Conservation (phyloP, 2,113 vertebrate species). For the Limanda limanda region DNA sequence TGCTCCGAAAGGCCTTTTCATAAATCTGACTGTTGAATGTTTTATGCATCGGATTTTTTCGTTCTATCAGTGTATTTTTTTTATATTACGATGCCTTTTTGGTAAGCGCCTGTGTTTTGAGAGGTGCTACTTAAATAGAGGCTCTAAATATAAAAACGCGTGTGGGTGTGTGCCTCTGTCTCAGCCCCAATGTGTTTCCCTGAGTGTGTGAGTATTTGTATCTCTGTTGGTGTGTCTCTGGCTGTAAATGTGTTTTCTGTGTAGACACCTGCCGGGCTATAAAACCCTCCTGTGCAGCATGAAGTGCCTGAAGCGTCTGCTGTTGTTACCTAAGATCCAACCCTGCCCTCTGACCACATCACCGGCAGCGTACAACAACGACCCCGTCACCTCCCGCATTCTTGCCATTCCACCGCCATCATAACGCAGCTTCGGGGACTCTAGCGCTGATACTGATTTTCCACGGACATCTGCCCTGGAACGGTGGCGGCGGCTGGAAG, state of each 20-base stretch:
- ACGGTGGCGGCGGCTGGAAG: conserved; percentile 32
- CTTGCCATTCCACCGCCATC: conserved; percentile 48
- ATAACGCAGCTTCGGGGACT: conserved; percentile 60
- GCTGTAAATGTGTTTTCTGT: conserved; percentile 27
- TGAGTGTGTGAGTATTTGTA: conserved; percentile 16
- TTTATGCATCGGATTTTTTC: conserved; percentile 40
- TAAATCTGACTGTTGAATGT: conserved; percentile 38
- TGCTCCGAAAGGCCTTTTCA: conserved; percentile 37
- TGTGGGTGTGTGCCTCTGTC: conserved; percentile 54
- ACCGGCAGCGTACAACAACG: conserved; percentile 14
- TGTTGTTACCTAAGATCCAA: conserved; percentile 61
- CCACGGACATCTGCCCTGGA: conserved; percentile 64
- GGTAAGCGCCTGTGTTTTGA: conserved; percentile 47
- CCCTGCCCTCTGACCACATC: conserved; percentile 60
- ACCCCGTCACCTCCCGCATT: conserved; percentile 17
- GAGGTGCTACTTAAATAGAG: conserved; percentile 57
- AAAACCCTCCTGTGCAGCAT: conserved; percentile 51
- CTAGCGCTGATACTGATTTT: conserved; percentile 53
- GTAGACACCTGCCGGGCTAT: conserved; percentile 51
- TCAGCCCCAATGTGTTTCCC: conserved; percentile 40
- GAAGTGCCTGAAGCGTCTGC: conserved; percentile 52
- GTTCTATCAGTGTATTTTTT: background rate
- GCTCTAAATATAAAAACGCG: conserved; percentile 67
- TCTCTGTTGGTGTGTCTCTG: conserved; percentile 32
- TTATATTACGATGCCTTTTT: conserved; percentile 18